Conservation (phyloP, 1,140 invertebrate genomes). For the Drosophila willistoni region DNA sequence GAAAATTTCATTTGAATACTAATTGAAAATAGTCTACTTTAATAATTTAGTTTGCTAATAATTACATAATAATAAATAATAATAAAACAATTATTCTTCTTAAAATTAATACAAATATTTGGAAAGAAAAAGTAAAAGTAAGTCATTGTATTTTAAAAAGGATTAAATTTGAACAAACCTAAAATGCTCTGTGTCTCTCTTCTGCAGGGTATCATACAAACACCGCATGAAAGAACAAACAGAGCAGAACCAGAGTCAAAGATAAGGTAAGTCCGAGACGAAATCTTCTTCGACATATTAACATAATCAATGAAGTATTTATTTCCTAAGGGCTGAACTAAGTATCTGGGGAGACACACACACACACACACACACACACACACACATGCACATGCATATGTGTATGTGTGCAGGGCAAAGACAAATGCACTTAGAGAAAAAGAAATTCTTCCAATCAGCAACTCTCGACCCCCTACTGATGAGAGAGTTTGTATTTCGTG, state of each 20-base stretch:
- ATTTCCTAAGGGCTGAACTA: conserved; percentile 46
- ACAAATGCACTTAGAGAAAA: conserved; percentile 74
- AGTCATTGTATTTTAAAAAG: too few relatives aligned
- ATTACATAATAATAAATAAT: too few relatives aligned
- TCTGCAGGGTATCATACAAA: not conserved
- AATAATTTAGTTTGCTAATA: too few relatives aligned
- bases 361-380: conserved; percentile 26
- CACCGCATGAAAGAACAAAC: conserved; percentile 21
- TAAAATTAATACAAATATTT: too few relatives aligned
- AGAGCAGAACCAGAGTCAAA: conserved; percentile 19
- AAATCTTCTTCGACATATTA: conserved; percentile 54
- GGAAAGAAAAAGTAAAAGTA: too few relatives aligned
- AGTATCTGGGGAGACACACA: conserved; percentile 36
- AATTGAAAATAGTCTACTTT: too few relatives aligned
- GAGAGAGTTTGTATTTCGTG: conserved; percentile 48
- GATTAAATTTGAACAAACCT: too few relatives aligned
- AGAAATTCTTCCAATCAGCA: conserved; percentile 67
- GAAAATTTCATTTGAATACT: too few relatives aligned
- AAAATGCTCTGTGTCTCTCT: not conserved
- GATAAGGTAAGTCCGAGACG: conserved; percentile 36
- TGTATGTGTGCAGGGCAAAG: conserved; percentile 34
- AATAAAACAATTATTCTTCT: too few relatives aligned
- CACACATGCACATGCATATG: too few relatives aligned
- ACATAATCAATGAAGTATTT: conserved; percentile 71
- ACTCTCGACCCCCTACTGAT: conserved; percentile 71